phyloP scores from a whole-genome alignment of 2,888 invertebrate species.

The Megaustenia siamemsis region DNA sequence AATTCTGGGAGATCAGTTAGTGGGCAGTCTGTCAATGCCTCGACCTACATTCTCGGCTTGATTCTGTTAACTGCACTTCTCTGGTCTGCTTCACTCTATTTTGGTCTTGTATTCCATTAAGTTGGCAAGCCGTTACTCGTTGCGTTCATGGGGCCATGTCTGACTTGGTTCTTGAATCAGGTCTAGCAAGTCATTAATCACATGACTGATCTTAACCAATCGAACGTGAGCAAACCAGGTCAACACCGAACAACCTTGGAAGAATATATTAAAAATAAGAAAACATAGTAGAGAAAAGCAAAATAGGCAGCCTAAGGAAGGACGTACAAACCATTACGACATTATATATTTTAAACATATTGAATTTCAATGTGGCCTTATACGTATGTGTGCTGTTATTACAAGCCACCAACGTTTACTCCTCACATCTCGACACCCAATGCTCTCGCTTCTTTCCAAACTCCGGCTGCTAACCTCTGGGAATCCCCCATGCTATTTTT shows the following conservation, averaged over 20 bases:
- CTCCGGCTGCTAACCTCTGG: too few species aligned
- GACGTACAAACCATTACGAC: too few species aligned
- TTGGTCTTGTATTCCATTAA: not conserved
- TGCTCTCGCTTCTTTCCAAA: too few species aligned
- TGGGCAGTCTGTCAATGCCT: conserved; percentile 24
- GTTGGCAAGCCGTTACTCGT: too few species aligned
- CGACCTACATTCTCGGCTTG: conserved; percentile 6
- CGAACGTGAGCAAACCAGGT: conserved; percentile 11
- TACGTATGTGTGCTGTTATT: too few species aligned
- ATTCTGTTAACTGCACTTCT: not conserved
- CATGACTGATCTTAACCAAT: conserved; percentile 16
- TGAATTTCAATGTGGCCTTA: too few species aligned
- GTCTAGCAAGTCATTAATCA: conserved; percentile 29
- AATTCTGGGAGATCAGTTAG: not conserved
- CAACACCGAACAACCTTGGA: conserved; percentile 7
- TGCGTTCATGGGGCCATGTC: conserved; percentile 12
- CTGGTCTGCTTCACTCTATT: not conserved
- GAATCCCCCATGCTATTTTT: too few species aligned
- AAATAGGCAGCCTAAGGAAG: too few species aligned
- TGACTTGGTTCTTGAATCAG: conserved; percentile 5
- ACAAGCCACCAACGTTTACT: too few species aligned
- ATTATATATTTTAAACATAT: too few species aligned
- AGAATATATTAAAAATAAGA: not conserved
- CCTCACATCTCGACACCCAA: too few species aligned
- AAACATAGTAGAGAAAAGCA: too few species aligned